Conservation (phyloP, 1,140 invertebrate species). For the Latrodectus geometricus region DNA sequence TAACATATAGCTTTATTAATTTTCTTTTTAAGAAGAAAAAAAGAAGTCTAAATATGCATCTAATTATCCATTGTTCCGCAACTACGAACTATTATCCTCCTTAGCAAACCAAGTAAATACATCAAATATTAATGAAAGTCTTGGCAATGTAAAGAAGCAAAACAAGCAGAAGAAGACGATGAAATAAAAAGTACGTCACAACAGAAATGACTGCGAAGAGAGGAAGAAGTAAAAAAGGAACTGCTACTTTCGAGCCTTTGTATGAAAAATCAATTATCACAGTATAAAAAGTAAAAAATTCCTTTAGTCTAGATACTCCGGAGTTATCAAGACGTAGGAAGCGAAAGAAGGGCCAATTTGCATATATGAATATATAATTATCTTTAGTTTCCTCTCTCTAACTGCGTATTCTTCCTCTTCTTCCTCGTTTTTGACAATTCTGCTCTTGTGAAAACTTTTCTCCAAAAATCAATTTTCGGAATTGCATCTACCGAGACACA, state of each 20-base stretch:
- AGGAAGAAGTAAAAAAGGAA: slow-evolving; percentile 8
- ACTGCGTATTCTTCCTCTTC: neutral
- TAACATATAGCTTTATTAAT: no score
- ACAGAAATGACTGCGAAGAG: slow-evolving; percentile 2
- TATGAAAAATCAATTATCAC: slow-evolving; percentile 61
- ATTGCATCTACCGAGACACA: slow-evolving; percentile 38
- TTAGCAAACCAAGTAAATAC: neutral
- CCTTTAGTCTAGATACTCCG: slow-evolving; percentile 23
- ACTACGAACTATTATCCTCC: neutral
- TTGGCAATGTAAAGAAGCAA: slow-evolving; percentile 19
- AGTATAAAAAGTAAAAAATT: slow-evolving; percentile 42
- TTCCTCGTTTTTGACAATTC: slow-evolving; percentile 23
- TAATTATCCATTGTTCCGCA: slow-evolving; percentile 20
- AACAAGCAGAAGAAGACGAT: slow-evolving; percentile 15
- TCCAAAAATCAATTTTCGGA: slow-evolving; percentile 54
- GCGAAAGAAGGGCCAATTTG: slow-evolving; percentile 41
- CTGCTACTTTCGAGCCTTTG: slow-evolving; percentile 42
- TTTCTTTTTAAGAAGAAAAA: neutral
- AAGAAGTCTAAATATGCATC: neutral
- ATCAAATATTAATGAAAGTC: slow-evolving; percentile 57
- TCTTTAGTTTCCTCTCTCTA: slow-evolving; percentile 20
- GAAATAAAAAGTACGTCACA: slow-evolving; percentile 48
- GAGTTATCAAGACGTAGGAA: neutral
- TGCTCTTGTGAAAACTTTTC: slow-evolving; percentile 27
- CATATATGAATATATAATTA: slow-evolving; percentile 62